These are phyloP conservation scores for Palythoa heliodiscus DNA, from an alignment of 92 coral and sea anemone genomes.

Conservation along the genomic window DNA sequence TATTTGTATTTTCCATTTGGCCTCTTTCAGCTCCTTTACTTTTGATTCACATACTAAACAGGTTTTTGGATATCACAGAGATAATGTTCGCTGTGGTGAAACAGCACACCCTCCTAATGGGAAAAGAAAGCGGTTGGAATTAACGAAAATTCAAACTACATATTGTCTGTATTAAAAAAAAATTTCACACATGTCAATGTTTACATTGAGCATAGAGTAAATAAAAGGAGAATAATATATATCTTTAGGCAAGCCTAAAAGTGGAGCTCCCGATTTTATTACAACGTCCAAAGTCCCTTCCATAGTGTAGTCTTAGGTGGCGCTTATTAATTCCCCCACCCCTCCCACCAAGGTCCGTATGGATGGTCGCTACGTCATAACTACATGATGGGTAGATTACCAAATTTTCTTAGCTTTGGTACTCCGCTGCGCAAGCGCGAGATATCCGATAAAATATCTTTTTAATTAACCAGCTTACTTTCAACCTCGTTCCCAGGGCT, in stretches of 20 bases:
- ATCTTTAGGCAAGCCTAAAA: too few relatives aligned
- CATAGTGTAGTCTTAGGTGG: too few relatives aligned
- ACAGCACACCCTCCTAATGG: background rate
- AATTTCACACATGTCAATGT: background rate
- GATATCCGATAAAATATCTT: background rate
- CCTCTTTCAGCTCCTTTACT: background rate
- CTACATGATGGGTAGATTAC: too few relatives aligned
- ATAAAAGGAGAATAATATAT: background rate
- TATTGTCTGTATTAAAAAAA: background rate
- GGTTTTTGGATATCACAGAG: background rate
- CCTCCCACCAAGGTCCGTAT: too few relatives aligned
- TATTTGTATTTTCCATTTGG: slow-evolving; percentile 1
- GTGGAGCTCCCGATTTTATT: too few relatives aligned
- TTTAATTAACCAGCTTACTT: background rate
- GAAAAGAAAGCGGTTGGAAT: background rate
- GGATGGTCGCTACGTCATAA: too few relatives aligned
- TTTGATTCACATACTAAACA: background rate
- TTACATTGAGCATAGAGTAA: background rate
- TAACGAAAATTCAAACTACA: background rate
- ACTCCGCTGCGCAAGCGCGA: too few relatives aligned
- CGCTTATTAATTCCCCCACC: too few relatives aligned
- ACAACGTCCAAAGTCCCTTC: too few relatives aligned
- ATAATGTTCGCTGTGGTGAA: background rate
- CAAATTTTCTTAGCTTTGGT: too few relatives aligned
- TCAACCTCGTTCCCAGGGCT: too few relatives aligned